Base-by-base conservation (phyloP, 1,140 invertebrate species). In the Lepidurus arcticus region DNA sequence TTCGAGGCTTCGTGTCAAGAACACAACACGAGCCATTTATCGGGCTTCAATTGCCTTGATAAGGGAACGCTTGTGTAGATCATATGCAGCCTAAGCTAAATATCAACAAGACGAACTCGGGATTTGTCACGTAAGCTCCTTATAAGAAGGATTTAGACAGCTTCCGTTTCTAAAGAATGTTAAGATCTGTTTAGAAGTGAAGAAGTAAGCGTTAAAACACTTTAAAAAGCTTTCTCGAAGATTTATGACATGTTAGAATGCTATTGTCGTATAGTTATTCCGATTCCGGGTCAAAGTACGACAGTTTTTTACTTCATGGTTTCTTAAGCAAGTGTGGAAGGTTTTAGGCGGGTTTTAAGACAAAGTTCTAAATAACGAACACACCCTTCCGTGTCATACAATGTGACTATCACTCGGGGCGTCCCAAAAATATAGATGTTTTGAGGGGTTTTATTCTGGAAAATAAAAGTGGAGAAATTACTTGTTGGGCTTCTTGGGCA, bases 231-330 rank as follows among this genome's bases (percentile, higher is more conserved):
- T 7, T n/a, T 16, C 53, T 1, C 4, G 16, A 65, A 65, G 53
- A 65, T n/a, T 13, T n/a, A 21, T 16, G n/a, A 21, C 53, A 1
- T 65, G 6, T 65, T n/a, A 65, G 53, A 16, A 16, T 16, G 1
- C 13, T n/a, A 65, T 21, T 21, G 7, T n/a, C 21, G 53, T 65
- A n/a, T 65, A 21, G 53, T 65, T n/a, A n/a, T n/a, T 13, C 13
- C 53, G n/a, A 65, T 65, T 65, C 53, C 53, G 53, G 53, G 53
- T 65, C 53, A 65, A 65, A 65, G 53, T 65, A 65, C 53, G 10
- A 47, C 10, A 2, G 4, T 65, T 65, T 65, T 21, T 13, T 21
- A 21, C 53, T 65, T 65, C 53, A 65, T n/a, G 53, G 21, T n/a
- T 65, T 65, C 21, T 65, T 65, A 65, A 13, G 21, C 53, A 65